phyloP scores from a whole-genome alignment of 2,797 vertebrate genomes.

The Heteromormyrus szaboi region DNA sequence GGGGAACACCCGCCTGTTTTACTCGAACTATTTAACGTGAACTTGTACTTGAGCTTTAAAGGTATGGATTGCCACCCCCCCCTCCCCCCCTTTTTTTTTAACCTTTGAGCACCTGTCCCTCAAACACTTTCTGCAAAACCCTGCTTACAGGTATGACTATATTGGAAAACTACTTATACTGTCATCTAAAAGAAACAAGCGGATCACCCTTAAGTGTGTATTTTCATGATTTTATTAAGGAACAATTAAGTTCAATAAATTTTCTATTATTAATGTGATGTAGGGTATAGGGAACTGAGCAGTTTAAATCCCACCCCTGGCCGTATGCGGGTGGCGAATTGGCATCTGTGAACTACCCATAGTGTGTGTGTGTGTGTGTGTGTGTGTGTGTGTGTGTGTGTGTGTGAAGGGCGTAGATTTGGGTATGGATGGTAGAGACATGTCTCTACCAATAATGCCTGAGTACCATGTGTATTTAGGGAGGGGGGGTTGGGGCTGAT shows the following conservation, averaged over 20 bases:
- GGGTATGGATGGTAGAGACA: not conserved
- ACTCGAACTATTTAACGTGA: not conserved
- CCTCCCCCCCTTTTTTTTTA: not conserved
- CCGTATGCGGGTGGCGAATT: not conserved
- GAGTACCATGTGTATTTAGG: not conserved
- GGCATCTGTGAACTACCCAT: not conserved
- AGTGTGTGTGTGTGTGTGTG: not conserved
- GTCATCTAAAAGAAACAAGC: not conserved
- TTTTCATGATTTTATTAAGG: not conserved
- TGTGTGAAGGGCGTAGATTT: not conserved
- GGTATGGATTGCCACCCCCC: not conserved
- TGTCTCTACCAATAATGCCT: not conserved
- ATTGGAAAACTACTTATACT: not conserved
- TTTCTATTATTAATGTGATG: not conserved
- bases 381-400: not conserved
- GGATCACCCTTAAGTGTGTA: not conserved
- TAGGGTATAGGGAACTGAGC: not conserved
- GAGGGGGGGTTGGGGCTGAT: not conserved
- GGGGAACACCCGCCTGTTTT: not conserved
- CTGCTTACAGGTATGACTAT: not conserved
- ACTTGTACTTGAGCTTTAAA: not conserved
- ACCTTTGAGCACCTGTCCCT: not conserved
- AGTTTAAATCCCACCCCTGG: not conserved
- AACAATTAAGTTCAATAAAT: not conserved
- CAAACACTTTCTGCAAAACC: not conserved